Percentiles rank a stretch among this genome's conserved stretches.
phyloP scores from a whole-genome alignment of 2,888 invertebrate genomes.

The Penaeus monodon region DNA sequence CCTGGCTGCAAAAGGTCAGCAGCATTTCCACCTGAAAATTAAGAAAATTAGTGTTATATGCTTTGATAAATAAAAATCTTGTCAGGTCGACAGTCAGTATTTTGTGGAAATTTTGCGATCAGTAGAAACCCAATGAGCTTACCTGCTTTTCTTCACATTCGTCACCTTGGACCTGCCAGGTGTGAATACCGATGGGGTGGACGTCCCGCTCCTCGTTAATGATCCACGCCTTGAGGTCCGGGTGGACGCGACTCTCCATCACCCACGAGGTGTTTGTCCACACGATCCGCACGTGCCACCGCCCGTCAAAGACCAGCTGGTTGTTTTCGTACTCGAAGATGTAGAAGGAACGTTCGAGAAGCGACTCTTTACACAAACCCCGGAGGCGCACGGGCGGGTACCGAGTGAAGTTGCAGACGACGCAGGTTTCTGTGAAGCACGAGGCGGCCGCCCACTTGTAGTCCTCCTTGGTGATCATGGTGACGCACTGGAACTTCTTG shows the following conservation, averaged over 20 bases:
- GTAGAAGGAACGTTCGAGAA: slow-evolving; percentile 21
- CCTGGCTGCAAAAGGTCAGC: slow-evolving; percentile 35
- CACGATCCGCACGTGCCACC: slow-evolving; percentile 32
- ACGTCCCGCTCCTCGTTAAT: slow-evolving; percentile 7
- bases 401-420: slow-evolving; percentile 47
- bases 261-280: slow-evolving; percentile 24
- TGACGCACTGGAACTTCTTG: slow-evolving; percentile 42
- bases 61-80: neutral
- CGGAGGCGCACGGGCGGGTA: slow-evolving; percentile 29
- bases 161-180: slow-evolving; percentile 40
- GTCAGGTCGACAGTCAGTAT: neutral
- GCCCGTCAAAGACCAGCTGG: slow-evolving; percentile 27
- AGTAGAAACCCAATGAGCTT: neutral
- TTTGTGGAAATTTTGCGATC: neutral
- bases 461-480: slow-evolving; percentile 28
- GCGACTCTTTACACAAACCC: slow-evolving; percentile 27
- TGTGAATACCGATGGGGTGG: slow-evolving; percentile 46
- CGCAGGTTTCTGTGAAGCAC: slow-evolving; percentile 44
- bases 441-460: slow-evolving; percentile 54
- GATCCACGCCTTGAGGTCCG: slow-evolving; percentile 30
- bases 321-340: slow-evolving; percentile 32
- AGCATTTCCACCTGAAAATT: slow-evolving; percentile 32
- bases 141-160: slow-evolving; percentile 36
- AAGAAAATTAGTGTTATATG: neutral
- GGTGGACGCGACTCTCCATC: slow-evolving; percentile 48